phyloP scores from a whole-genome alignment of 1,140 invertebrate genomes.

The Andricus grossulariae region DNA sequence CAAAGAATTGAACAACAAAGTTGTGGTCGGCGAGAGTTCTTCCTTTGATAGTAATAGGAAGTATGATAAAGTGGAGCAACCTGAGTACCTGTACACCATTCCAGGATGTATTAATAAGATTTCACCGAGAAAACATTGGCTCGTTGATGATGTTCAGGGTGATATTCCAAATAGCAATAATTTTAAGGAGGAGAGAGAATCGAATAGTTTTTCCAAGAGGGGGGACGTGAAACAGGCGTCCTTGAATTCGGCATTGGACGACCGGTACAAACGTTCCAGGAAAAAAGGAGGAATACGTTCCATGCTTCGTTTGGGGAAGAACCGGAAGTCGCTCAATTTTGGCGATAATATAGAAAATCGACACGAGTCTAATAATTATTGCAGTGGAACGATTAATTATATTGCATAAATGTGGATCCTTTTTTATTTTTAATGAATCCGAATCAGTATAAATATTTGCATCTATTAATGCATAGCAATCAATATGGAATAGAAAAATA shows the following conservation, averaged over 20 bases:
- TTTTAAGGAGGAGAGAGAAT: constrained; percentile 76
- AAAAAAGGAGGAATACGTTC: constrained; percentile 89
- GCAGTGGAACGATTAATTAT: constrained; percentile 74
- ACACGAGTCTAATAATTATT: constrained; percentile 72
- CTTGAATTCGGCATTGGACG: constrained; percentile 80
- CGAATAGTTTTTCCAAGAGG: constrained; percentile 78
- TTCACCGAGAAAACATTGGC: constrained; percentile 80
- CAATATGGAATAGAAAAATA: constrained; percentile 36
- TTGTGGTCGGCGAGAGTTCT: constrained; percentile 53
- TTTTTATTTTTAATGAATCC: constrained; percentile 34
- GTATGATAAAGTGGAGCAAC: constrained; percentile 60
- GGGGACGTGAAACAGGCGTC: constrained; percentile 83
- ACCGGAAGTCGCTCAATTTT: constrained; percentile 73
- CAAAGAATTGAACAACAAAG: constrained; percentile 32
- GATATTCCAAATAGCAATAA: constrained; percentile 71
- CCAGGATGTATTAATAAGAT: constrained; percentile 69
- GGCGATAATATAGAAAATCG: constrained; percentile 71
- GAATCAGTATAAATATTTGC: constrained; percentile 42
- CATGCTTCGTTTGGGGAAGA: constrained; percentile 82
- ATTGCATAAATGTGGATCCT: constrained; percentile 65
- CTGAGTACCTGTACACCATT: constrained; percentile 71
- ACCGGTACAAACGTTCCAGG: constrained; percentile 79
- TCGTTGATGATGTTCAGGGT: constrained; percentile 78
- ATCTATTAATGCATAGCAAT: constrained; percentile 47
- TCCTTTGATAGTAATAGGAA: constrained; percentile 62